Evolutionary conservation across 1,140 invertebrate genomes (phyloP), one percentile per base, ranked within the genome.

Genomic region (Bactericera cockerelli): DNA sequence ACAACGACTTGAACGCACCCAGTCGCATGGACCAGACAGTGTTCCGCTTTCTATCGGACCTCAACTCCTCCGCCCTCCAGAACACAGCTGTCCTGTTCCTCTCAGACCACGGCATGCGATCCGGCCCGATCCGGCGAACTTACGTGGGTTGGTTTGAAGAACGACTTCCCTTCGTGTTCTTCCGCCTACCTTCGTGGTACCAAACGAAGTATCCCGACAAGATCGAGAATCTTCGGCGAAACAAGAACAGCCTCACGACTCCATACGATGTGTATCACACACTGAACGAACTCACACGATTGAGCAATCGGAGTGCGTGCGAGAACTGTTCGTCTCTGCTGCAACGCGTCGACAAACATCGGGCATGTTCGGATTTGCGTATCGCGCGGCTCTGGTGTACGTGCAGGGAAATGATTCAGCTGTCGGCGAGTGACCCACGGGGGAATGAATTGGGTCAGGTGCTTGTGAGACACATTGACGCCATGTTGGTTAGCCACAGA

Each of bases 21-120:
- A 80, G 79, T 33, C 71, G 77, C 2, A 81, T 86, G 70, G 87
- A 90, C 61, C 65, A 73, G 0, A 71, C 73, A 31, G 76, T 83
- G 59, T 64, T 74, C 10, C 63, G 68, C 0, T 81, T 81, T 65
- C 72, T 89, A 19, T 69, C 76, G 58, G 69, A 74, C 1, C 65
- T 88, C 16, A 65, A 72, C 0, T 71, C 74, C 13, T 77, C 79
- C 0, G 74, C 79, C 13, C 70, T 85, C 62, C 77, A 87, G 36
- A 77, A 83, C 53, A 81, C 81, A 0, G 71, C 85, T 63, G 69
- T 96, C 0, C 75, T 96, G 24, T 79, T 95, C 16, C 76, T 93
- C 63, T 93, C 90, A 66, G 94, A 98, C 71, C 94, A 98, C 70
- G 93, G 94, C 0, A 83, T 93, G 66, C 71, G 94, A 26, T 95